A percentile compares a stretch with the other conserved stretches of the same genome.
Conservation (phyloP, 2,888 invertebrate genomes). For the Nomada goodeniana region DNA sequence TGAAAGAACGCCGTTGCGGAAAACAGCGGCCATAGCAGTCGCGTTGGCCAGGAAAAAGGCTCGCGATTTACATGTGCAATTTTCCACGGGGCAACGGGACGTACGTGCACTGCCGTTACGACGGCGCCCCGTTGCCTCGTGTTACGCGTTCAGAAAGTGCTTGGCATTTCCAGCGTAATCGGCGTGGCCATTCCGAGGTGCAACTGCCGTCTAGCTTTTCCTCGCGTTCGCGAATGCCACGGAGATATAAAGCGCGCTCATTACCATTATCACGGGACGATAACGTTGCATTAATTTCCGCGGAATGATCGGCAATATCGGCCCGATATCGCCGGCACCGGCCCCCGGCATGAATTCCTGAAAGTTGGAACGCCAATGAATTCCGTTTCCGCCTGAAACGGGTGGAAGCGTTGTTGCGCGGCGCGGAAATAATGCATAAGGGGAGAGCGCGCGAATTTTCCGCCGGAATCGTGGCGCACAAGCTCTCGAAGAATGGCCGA, state of each 20-base stretch:
- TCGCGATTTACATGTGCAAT: slow-evolving; percentile 69
- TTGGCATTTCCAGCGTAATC: slow-evolving; percentile 66
- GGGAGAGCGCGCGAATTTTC: slow-evolving; percentile 41
- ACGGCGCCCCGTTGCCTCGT: slow-evolving; percentile 16
- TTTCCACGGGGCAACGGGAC: slow-evolving; percentile 60
- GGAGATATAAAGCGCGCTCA: slow-evolving; percentile 66
- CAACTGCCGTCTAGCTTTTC: slow-evolving; percentile 66
- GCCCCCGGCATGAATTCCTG: slow-evolving; percentile 18
- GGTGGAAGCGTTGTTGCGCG: slow-evolving; percentile 10
- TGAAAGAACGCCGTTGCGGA: slow-evolving; percentile 25
- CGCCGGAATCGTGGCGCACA: slow-evolving; percentile 34
- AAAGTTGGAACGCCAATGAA: slow-evolving; percentile 34
- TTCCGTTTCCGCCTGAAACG: not conserved
- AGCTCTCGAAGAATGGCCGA: slow-evolving; percentile 16
- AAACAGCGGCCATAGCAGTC: slow-evolving; percentile 8
- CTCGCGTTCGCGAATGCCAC: slow-evolving; percentile 50
- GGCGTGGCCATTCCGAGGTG: slow-evolving; percentile 52
- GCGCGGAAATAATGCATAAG: slow-evolving; percentile 19
- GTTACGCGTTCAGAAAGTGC: slow-evolving; percentile 58
- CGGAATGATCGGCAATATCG: slow-evolving; percentile 69
- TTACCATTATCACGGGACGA: slow-evolving; percentile 68
- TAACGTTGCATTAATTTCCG: slow-evolving; percentile 74
- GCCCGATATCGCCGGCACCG: slow-evolving; percentile 1
- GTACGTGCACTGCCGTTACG: slow-evolving; percentile 58
- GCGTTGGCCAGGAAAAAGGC: slow-evolving; percentile 34